Evolutionary conservation across 2,797 vertebrate genomes (phyloP), one percentile per base, ranked within the genome.

Genomic region (Nyctibius grandis): DNA sequence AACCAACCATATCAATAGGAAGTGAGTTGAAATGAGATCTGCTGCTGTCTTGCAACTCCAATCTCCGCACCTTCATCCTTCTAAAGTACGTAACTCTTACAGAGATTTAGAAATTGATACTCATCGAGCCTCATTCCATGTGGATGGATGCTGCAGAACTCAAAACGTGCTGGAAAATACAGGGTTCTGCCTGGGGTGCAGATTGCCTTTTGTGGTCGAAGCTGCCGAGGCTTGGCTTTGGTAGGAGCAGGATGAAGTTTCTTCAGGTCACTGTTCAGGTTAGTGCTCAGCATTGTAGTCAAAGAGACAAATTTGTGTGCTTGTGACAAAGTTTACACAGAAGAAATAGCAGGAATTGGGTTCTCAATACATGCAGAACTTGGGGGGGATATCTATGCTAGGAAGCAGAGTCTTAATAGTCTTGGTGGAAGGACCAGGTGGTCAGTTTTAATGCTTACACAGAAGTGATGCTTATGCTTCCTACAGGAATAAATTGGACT

Each of bases 101-200:
- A 42, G 53, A 50, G 19, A 19, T 31, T 40, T n/a, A 34, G 67
- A 42, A 59, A 22, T 53, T 22, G 26, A 20, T 80, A 25, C 2
- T 5, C 26, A 36, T 26, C 1, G 0, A 45, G n/a, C 26, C 19
- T 64, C 14, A 9, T 42, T 25, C 1, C 0, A 13, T 56, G 23
- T 23, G 38, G 17, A 51, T 56, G 36, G 53, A 19, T 73, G 48
- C n/a, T 36, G n/a, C 26, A 74, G 44, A 51, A 63, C 36, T 68
- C 72, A 57, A 47, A 61, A 61, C 42, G 38, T 51, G 16, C 48
- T 0, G 1, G 44, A 77, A 73, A 42, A 57, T 9, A 18, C 15
- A 40, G 36, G 36, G 19, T 36, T 22, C 36, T 78, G 44, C 38
- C 22, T 22, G 67, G n/a, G 22, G 19, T 36, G 26, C 11, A 8